These are phyloP conservation scores for Sclerodermus sp. DNA, from an alignment of 2,888 invertebrate species.

Conservation along the genomic window DNA sequence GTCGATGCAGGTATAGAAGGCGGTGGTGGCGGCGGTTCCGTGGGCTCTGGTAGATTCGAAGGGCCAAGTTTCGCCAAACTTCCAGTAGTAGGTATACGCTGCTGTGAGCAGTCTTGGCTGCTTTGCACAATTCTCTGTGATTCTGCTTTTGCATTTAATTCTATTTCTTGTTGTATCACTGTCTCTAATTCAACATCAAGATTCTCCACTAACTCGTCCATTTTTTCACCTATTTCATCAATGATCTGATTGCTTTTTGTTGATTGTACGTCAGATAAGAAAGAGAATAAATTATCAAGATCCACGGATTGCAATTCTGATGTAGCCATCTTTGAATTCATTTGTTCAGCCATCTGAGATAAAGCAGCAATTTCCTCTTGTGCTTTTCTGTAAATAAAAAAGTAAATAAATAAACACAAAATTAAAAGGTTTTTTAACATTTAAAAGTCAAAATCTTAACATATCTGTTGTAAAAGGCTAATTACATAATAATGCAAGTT, in stretches of 20 bases:
- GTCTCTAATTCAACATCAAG: constrained; percentile 75
- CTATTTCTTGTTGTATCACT: constrained; percentile 67
- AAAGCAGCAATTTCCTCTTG: constrained; percentile 71
- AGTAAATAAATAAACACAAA: background rate
- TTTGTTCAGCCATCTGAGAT: constrained; percentile 73
- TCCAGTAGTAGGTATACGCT: constrained; percentile 31
- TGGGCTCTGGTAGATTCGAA: constrained; percentile 75
- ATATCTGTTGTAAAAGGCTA: too few relatives aligned
- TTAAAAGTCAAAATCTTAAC: too few relatives aligned
- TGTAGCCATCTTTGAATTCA: constrained; percentile 65
- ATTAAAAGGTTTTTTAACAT: background rate
- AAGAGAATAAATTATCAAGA: constrained; percentile 87
- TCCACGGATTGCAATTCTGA: constrained; percentile 74
- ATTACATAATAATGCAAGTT: too few relatives aligned
- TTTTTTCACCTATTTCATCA: constrained; percentile 82
- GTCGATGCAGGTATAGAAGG: constrained; percentile 58
- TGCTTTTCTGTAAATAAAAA: constrained; percentile 62
- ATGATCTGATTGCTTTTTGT: constrained; percentile 69
- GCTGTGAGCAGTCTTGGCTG: constrained; percentile 7
- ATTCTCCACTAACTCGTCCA: constrained; percentile 81
- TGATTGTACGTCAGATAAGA: constrained; percentile 76
- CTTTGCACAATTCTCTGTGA: constrained; percentile 33
- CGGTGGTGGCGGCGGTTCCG: constrained; percentile 69
- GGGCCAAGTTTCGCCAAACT: constrained; percentile 57
- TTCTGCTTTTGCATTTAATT: constrained; percentile 36